Conservation (phyloP, 2,113 vertebrate genomes). For the Coptodon bakossiorum region DNA sequence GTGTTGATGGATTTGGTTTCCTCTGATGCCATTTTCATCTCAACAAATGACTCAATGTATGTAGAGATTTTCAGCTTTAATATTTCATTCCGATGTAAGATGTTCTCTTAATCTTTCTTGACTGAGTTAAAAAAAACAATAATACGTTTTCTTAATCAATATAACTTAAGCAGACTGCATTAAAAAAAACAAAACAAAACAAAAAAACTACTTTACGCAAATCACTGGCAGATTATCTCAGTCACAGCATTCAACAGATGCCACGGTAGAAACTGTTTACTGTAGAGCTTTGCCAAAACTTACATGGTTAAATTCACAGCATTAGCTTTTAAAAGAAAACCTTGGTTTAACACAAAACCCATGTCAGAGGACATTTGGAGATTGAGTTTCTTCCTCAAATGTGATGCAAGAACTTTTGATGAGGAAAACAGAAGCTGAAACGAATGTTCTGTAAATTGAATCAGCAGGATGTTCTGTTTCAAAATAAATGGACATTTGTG, state of each 20-base stretch:
- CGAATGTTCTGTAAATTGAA: conserved; percentile 11
- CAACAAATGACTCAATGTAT: neutral
- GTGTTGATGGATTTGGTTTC: neutral
- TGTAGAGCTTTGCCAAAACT: neutral
- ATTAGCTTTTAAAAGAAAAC: conserved; percentile 28
- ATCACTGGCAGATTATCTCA: neutral
- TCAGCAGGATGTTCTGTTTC: conserved; percentile 17
- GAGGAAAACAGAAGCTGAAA: conserved; percentile 56
- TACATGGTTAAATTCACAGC: conserved; percentile 37
- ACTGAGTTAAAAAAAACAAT: neutral
- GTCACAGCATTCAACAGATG: neutral
- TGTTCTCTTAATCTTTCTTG: neutral
- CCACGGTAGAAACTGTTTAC: neutral
- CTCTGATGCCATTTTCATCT: neutral
- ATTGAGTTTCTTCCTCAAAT: conserved; percentile 40
- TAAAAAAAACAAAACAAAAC: neutral
- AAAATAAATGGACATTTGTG: neutral
- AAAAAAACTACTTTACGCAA: neutral
- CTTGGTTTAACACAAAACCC: conserved; percentile 16
- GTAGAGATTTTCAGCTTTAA: neutral
- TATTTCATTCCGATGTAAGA: neutral
- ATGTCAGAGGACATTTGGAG: conserved; percentile 19
- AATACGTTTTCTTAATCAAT: neutral
- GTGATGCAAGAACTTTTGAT: conserved; percentile 22
- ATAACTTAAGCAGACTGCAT: neutral